Conservation (phyloP, 1,140 invertebrate species). For the Dinothrombium tinctorium region DNA sequence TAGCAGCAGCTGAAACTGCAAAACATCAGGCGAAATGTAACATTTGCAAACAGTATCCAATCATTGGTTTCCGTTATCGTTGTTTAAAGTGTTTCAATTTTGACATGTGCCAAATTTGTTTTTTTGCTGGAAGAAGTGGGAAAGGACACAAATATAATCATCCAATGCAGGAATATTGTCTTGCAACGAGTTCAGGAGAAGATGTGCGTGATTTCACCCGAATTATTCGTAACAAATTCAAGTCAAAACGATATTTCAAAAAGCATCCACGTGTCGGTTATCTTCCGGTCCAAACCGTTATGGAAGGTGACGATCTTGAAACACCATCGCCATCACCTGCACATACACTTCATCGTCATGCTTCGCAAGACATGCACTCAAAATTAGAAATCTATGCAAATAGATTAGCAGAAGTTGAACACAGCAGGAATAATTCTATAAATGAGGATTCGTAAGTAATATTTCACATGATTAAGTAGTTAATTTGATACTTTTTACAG, state of each 20-base stretch:
- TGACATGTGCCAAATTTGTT: slow-evolving; percentile 98
- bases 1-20: slow-evolving; percentile 75
- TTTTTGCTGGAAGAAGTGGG: slow-evolving; percentile 84
- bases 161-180: slow-evolving; percentile 99
- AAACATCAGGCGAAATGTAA: slow-evolving; percentile 92
- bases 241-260: slow-evolving; percentile 85
- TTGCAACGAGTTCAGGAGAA: slow-evolving; percentile 90
- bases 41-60: slow-evolving; percentile 95
- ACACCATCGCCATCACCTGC: slow-evolving; percentile 48
- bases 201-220: slow-evolving; percentile 91
- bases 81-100: slow-evolving; percentile 99
- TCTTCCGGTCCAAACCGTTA: slow-evolving; percentile 78
- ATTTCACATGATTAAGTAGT: no score
- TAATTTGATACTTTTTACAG: no score
- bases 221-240: slow-evolving; percentile 92
- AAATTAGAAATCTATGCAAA: slow-evolving; percentile 75
- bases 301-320: slow-evolving; percentile 71
- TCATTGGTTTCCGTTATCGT: slow-evolving; percentile 84
- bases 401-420: slow-evolving; percentile 68
- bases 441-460: no score
- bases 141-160: slow-evolving; percentile 96
- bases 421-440: no score
- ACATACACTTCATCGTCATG: slow-evolving; percentile 28
- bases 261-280: slow-evolving; percentile 89
- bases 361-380: slow-evolving; percentile 66